Base-by-base conservation (phyloP, 2,797 vertebrate species). In the Silurus lanzhouensis region DNA sequence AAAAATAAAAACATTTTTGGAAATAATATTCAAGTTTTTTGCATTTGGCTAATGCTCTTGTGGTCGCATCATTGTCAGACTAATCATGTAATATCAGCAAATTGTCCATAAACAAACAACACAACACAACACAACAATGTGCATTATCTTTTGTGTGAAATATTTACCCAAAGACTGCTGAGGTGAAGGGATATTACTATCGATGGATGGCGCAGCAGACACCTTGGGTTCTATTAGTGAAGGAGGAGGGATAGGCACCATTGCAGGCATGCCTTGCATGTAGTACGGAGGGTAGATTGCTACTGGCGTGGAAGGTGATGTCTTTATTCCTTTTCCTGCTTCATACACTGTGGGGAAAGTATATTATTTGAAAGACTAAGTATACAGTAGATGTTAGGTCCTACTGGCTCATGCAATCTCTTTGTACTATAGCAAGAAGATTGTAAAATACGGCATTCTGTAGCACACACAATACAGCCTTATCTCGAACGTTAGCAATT, bases 281-380 rank as follows among this genome's bases (percentile, higher is more conserved):
- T 97, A 98, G 93, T 97, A 99, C 1, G 97, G 95, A 83, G 97
- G 96, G 88, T 97, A 97, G 88, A 96, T 92, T 77, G 96, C 93
- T 38, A 96, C 91, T 81, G 96, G 95, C 72, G 94, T 95, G 86
- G 96, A 94, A 5, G 84, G 81, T 25, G 94, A 95, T 52, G 95
- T 94, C 92, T 97, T 99, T 83, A 97, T 96, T n/a, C 97, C 97
- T 87, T 98, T 99, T 79, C 98, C 98, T 84, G 98, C 98, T 92
- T 97, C 96, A 77, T 99, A 99, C 89, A 99, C 98, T 99, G 75
- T 79, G 74, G 70, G 38, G 31, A 83, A 83, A 48, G 17, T 58
- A 61, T 20, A 83, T 82, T 84, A 61, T 44, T 3, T 46, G 27
- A 6, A 17, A 15, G 20, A 77, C 57, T 38, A 6, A 5, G 58